Evolutionary conservation across 2,888 invertebrate genomes (phyloP).

Genomic region (Belgica antarctica): DNA sequence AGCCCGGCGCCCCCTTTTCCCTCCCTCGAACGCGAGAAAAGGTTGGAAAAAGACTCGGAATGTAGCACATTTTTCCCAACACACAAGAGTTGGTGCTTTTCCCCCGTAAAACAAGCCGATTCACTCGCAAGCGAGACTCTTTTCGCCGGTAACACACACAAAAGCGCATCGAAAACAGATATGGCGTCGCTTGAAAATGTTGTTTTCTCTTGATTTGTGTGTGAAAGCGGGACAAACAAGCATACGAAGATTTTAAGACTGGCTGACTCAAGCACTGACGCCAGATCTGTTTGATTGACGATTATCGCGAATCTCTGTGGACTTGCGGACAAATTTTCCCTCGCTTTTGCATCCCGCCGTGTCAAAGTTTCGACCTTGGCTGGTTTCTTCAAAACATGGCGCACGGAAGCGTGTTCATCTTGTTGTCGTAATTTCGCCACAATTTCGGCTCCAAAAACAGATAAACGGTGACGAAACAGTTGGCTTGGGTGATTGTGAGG

Average conservation of each 20-base stretch:
- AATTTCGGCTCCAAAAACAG: too few species aligned
- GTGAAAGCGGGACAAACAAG: not conserved
- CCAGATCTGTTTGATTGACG: not conserved
- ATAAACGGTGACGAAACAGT: too few species aligned
- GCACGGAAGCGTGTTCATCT: too few species aligned
- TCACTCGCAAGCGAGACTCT: not conserved
- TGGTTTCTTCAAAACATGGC: too few species aligned
- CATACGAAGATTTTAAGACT: not conserved
- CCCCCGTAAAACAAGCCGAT: constrained; percentile 29
- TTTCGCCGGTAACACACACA: constrained; percentile 37
- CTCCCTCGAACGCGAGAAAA: not conserved
- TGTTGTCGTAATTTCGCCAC: too few species aligned
- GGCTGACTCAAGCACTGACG: constrained; percentile 10
- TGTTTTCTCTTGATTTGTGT: constrained; percentile 5
- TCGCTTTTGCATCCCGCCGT: not conserved
- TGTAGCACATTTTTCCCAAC: constrained; percentile 26
- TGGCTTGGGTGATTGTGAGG: not conserved
- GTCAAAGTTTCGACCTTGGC: not conserved
- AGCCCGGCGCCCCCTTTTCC: not conserved
- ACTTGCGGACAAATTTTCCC: not conserved
- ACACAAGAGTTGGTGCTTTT: not conserved
- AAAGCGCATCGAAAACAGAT: constrained; percentile 2
- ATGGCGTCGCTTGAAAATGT: constrained; percentile 31
- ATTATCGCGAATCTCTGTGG: too few species aligned
- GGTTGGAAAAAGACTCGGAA: constrained; percentile 20